phyloP scores from a whole-genome alignment of 2,113 vertebrate genomes.

The Canis aureus region DNA sequence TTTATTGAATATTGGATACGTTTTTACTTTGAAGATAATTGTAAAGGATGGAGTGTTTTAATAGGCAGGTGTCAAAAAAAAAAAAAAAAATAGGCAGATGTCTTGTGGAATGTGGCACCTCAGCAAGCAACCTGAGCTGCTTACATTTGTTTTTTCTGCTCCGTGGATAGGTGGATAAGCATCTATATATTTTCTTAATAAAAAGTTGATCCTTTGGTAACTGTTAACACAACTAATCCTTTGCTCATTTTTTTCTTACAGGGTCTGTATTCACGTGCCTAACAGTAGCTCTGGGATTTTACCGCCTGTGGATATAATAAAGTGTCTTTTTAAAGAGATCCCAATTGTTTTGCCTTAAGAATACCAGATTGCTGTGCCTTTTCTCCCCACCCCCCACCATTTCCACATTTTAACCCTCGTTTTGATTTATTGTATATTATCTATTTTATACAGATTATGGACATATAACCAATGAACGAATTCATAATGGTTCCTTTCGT shows the following conservation, averaged over 20 bases:
- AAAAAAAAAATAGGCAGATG: background rate
- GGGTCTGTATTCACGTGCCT: too few relatives aligned
- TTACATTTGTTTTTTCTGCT: background rate
- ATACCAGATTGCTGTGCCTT: slow-evolving; percentile 22
- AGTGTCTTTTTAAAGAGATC: background rate
- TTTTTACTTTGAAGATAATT: background rate
- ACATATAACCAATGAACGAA: slow-evolving; percentile 75
- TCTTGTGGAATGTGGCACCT: background rate
- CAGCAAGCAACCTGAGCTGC: background rate
- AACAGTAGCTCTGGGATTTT: too few relatives aligned
- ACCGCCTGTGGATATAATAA: too few relatives aligned
- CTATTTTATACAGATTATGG: slow-evolving; percentile 78
- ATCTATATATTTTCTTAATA: background rate
- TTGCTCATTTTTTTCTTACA: slow-evolving; percentile 77
- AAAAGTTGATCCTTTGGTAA: background rate
- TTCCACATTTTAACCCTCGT: slow-evolving; percentile 60
- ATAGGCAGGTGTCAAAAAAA: background rate
- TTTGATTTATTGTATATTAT: slow-evolving; percentile 76
- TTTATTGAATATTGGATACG: background rate
- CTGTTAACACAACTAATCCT: slow-evolving; percentile 56
- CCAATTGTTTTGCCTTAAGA: slow-evolving; percentile 67
- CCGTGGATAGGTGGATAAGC: background rate
- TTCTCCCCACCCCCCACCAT: slow-evolving; percentile 38
- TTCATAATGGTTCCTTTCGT: background rate
- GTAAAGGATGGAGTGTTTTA: background rate